Evolutionary conservation across 2,797 vertebrate species (phyloP), one percentile per base, ranked within the genome.

Genomic region (Psittacula derbiana): DNA sequence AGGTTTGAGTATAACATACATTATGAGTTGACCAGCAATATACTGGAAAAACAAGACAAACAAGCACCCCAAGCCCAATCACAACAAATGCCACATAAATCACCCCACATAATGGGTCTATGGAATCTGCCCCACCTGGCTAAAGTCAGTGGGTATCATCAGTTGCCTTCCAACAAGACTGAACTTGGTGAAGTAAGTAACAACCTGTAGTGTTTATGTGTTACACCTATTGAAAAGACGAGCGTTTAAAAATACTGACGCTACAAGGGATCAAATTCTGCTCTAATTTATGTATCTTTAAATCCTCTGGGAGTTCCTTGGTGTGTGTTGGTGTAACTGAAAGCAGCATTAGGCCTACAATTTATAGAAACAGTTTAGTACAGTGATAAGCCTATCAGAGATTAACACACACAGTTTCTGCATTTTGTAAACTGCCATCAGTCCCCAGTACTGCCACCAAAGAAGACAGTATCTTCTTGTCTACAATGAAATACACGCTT

Each of bases 371-470:
- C 58, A 70, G 88, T 92, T 96, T 90, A 90, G 82, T 53, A 57
- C 38, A 80, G 88, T 0, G 10, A 82, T 93, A 92, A 95, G 90
- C 58, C 82, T 95, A 92, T 88, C 86, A 67, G 53, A 94, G 95
- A 95, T 93, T 81, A 92, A 91, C 80, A 91, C 43, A 84, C 44
- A 55, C 52, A 84, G 46, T 71, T 90, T 87, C 86, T 93, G 71
- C 78, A 78, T 92, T 95, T 88, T 82, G 74, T 73, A 87, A 97
- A 76, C 90, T 78, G 74, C 78, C 69, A 78, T 95, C 78, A 95
- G 61, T 92, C 65, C 90, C 74, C 60, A 16, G 2, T 46, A 55
- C 74, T 90, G 86, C 67, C 67, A 95, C 41, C 69, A 84, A 60
- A 82, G 67, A 36, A 93, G 83, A 95, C 76, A 89, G 4, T 53